A percentile compares a stretch with the other conserved stretches of the same genome.
These are phyloP conservation scores for Sarcophilus harrisii DNA, from an alignment of 2,797 vertebrate genomes.

Conservation along the genomic window DNA sequence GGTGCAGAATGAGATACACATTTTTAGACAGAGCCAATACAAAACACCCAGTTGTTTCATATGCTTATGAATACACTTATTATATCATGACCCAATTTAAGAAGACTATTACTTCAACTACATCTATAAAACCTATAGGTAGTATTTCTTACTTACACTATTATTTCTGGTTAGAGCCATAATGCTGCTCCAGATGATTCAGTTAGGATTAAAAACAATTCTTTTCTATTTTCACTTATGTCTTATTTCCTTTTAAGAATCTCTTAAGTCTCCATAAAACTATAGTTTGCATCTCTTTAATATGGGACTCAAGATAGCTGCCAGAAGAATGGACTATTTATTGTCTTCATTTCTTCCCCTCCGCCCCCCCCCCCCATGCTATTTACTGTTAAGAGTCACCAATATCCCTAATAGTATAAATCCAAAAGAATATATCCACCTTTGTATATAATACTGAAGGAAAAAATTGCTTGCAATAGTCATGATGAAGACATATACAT, in stretches of 20 bases:
- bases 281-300: background rate
- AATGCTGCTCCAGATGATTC: background rate
- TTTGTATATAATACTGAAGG: background rate
- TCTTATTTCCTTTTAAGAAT: background rate
- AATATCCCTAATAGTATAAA: background rate
- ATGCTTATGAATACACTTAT: background rate
- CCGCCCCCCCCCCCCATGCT: background rate
- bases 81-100: background rate
- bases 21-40: background rate
- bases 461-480: background rate
- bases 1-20: background rate
- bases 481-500: background rate
- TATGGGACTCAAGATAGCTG: background rate
- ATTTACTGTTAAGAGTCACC: background rate
- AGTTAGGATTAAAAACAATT: background rate
- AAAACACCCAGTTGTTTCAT: background rate
- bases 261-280: background rate
- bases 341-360: background rate
- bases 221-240: background rate
- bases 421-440: background rate
- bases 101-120: background rate
- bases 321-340: background rate
- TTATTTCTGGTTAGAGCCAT: background rate
- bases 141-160: background rate
- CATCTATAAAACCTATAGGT: background rate